Conservation (phyloP, 1,140 invertebrate genomes). For the Lasaia peninsularis region DNA sequence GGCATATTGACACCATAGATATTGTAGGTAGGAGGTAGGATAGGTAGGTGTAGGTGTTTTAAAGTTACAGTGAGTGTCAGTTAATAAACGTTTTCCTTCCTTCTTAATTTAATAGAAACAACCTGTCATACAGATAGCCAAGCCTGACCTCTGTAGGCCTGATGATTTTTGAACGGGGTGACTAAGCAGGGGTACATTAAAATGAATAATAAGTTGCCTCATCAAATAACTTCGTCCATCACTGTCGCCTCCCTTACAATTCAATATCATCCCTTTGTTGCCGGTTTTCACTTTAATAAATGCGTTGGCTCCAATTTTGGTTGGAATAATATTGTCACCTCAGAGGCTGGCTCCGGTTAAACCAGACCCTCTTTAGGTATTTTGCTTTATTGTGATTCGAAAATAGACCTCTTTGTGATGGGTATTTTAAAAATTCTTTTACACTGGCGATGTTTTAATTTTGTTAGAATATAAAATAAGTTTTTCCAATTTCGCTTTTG, state of each 20-base stretch:
- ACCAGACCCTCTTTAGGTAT: constrained; percentile 28
- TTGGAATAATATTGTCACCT: constrained; percentile 72
- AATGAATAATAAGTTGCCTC: constrained; percentile 24
- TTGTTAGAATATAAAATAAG: neutral
- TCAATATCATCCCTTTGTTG: constrained; percentile 75
- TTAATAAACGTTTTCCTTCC: too few species aligned
- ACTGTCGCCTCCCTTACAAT: constrained; percentile 58
- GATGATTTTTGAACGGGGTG: constrained; percentile 6
- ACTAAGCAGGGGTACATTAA: constrained; percentile 6
- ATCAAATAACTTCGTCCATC: constrained; percentile 36
- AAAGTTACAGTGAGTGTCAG: too few species aligned
- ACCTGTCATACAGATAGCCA: neutral
- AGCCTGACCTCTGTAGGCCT: neutral
- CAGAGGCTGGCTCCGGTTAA: constrained; percentile 25
- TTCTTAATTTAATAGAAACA: too few species aligned
- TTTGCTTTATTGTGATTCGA: constrained; percentile 38
- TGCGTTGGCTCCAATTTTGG: constrained; percentile 61
- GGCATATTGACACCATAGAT: too few species aligned
- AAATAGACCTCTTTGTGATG: constrained; percentile 31
- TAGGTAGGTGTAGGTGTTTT: too few species aligned
- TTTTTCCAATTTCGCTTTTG: neutral
- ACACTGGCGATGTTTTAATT: neutral
- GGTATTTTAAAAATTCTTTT: constrained; percentile 15
- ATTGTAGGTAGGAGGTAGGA: too few species aligned
- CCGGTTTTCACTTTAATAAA: constrained; percentile 74